A percentile compares a stretch with the other conserved stretches of the same genome.
phyloP scores from a whole-genome alignment of 2,797 vertebrate species.

The Graptemys geographica region DNA sequence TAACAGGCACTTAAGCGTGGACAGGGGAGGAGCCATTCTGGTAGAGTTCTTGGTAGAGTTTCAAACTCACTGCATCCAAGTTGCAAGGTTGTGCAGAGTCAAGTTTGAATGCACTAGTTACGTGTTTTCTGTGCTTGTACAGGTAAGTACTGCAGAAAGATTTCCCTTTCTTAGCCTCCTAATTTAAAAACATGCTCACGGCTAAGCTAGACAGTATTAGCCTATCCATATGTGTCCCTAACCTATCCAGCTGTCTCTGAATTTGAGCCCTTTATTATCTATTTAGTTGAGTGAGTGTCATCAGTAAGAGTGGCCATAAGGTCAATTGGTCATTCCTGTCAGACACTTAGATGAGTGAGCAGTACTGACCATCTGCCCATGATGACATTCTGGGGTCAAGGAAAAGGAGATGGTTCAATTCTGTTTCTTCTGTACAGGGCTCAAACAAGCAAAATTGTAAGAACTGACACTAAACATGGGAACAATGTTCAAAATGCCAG shows the following conservation, averaged over 20 bases:
- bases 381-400: neutral
- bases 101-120: neutral
- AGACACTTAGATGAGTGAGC: neutral
- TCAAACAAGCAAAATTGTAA: neutral
- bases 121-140: neutral
- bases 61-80: too few relatives aligned
- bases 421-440: neutral
- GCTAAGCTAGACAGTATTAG: neutral
- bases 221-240: neutral
- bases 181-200: neutral
- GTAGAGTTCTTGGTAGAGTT: neutral
- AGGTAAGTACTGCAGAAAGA: neutral
- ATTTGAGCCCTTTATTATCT: neutral
- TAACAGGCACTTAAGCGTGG: accelerated
- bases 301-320: neutral
- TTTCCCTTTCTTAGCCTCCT: neutral
- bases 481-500: neutral
- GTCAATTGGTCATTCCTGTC: neutral
- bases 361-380: neutral
- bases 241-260: neutral
- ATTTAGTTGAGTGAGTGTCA: neutral
- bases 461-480: neutral
- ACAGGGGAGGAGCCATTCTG: neutral
- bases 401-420: neutral
- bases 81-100: neutral